Conservation (phyloP, 2,113 vertebrate species). For the Amblyopsis rosae region DNA sequence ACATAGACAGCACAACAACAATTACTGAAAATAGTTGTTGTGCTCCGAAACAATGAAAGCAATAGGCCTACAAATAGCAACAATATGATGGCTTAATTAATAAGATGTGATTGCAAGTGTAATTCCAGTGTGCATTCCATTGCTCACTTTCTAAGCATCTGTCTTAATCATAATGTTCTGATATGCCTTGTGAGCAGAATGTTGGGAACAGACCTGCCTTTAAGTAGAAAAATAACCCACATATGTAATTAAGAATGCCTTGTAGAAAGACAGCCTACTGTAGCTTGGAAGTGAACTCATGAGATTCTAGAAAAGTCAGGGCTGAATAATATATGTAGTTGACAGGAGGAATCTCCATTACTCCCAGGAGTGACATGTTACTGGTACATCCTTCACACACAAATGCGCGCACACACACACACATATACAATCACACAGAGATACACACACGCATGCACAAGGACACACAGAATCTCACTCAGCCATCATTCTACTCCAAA, state of each 20-base stretch:
- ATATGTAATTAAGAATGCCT: background rate
- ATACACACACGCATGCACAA: constrained; percentile 1
- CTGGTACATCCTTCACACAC: constrained; percentile 37
- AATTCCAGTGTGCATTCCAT: background rate
- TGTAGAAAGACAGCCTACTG: constrained; percentile 10
- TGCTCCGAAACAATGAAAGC: too few relatives aligned
- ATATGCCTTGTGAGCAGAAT: constrained; percentile 28
- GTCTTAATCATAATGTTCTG: constrained; percentile 15
- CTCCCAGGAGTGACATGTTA: constrained; percentile 43
- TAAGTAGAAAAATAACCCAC: background rate
- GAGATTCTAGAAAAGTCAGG: constrained; percentile 11
- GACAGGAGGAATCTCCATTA: constrained; percentile 45
- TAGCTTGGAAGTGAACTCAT: constrained; percentile 22
- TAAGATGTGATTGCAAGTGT: too few relatives aligned
- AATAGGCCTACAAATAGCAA: too few relatives aligned
- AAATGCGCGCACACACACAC: constrained; percentile 1
- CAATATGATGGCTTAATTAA: too few relatives aligned
- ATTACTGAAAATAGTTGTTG: too few relatives aligned
- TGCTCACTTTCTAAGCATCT: constrained; percentile 16
- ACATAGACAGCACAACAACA: too few relatives aligned
- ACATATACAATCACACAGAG: constrained; percentile 19
- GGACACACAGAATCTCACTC: constrained; percentile 5
- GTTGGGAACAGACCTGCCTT: background rate
- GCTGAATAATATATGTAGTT: constrained; percentile 48
- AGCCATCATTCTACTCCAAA: constrained; percentile 41